Percentiles rank a stretch among this genome's conserved stretches.
Conservation (phyloP, 2,113 vertebrate species). For the Bos indicus region DNA sequence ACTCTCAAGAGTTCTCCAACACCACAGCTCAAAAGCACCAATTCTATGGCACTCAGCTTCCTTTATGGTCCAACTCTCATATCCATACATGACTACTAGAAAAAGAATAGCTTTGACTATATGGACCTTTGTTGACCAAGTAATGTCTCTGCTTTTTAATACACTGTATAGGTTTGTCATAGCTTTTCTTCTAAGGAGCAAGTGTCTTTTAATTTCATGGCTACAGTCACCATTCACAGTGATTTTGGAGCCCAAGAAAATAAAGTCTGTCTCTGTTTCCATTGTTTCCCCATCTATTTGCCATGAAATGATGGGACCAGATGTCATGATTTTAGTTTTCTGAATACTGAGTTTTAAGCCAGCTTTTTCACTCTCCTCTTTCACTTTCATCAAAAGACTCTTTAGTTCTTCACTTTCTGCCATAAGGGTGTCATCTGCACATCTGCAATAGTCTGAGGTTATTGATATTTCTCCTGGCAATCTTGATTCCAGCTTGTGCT, state of each 20-base stretch:
- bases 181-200: not conserved
- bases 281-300: not conserved
- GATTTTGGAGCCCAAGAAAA: not conserved
- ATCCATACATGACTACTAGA: not conserved
- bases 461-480: not conserved
- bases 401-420: not conserved
- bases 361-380: not conserved
- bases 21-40: not conserved
- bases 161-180: not conserved
- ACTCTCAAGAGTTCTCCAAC: not conserved
- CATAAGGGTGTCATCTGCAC: not conserved
- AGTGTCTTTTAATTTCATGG: not conserved
- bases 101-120: not conserved
- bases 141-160: not conserved
- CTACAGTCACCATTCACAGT: not conserved
- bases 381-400: not conserved
- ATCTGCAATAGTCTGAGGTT: not conserved
- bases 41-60: not conserved
- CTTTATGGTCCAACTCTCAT: not conserved
- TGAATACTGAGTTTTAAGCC: not conserved
- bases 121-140: not conserved
- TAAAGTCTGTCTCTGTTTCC: not conserved
- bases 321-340: not conserved
- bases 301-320: not conserved
- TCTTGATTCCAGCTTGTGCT: not conserved